Conservation (phyloP, 1,140 invertebrate species). For the Aphaenogaster floridana region DNA sequence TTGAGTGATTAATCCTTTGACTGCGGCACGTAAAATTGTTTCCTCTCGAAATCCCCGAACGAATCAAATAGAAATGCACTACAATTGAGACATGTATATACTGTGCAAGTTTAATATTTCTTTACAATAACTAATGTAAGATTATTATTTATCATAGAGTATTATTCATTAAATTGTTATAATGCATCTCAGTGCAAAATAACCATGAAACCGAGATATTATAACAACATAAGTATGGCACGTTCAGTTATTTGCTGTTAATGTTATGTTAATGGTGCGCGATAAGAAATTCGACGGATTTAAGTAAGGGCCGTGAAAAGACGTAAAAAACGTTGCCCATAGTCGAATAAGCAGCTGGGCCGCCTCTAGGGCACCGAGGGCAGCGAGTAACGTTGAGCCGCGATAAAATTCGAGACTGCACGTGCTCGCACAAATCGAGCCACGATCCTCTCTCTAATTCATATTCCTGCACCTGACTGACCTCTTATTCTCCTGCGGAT, state of each 20-base stretch:
- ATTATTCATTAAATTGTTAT: background rate
- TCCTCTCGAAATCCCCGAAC: background rate
- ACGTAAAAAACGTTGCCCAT: slow-evolving; percentile 45
- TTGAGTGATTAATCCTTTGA: background rate
- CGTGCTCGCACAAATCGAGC: slow-evolving; percentile 70
- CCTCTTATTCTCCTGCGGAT: slow-evolving; percentile 77
- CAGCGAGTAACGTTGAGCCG: slow-evolving; percentile 68
- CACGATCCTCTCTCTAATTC: slow-evolving; percentile 80
- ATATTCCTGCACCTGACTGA: slow-evolving; percentile 86
- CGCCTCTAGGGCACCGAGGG: slow-evolving; percentile 74
- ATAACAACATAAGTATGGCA: background rate
- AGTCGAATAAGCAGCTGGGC: slow-evolving; percentile 79
- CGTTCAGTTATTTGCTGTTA: background rate
- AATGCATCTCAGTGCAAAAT: background rate
- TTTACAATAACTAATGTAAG: background rate
- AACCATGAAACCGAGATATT: background rate
- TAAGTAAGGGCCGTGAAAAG: slow-evolving; percentile 33
- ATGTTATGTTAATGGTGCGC: background rate
- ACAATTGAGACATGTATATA: background rate
- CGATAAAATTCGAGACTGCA: slow-evolving; percentile 74
- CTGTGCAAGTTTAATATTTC: background rate
- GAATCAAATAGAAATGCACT: background rate
- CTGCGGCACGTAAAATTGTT: background rate
- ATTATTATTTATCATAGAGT: background rate
- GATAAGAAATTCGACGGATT: slow-evolving; percentile 17